Evolutionary conservation across 2,888 invertebrate genomes (phyloP).

Genomic region (Lasioglossum lativentre): DNA sequence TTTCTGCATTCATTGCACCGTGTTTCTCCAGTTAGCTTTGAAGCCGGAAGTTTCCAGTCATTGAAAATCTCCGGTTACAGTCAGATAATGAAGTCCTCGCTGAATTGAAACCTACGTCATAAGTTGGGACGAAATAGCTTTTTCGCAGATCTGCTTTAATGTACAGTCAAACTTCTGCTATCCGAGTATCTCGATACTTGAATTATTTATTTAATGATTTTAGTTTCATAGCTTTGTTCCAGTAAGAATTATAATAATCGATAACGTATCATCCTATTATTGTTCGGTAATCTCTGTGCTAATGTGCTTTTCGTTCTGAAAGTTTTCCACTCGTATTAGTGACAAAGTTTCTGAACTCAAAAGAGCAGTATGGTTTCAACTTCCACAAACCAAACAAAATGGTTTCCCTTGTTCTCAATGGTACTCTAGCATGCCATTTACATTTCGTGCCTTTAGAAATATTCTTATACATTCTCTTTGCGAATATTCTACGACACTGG

Average conservation of each 20-base stretch:
- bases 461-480: neutral
- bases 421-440: neutral
- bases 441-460: neutral
- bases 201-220: neutral
- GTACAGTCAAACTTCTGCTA: neutral
- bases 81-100: neutral
- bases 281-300: neutral
- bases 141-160: neutral
- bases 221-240: neutral
- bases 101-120: neutral
- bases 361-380: neutral
- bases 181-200: neutral
- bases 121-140: neutral
- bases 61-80: neutral
- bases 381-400: neutral
- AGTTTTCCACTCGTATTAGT: neutral
- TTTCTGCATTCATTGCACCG: neutral
- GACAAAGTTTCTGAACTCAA: neutral
- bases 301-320: neutral
- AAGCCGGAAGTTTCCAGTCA: neutral
- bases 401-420: neutral
- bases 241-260: neutral
- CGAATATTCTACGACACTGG: neutral
- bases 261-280: neutral
- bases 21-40: neutral